These are phyloP conservation scores for Tachina grossa DNA, from an alignment of 2,888 invertebrate species.

Conservation along the genomic window DNA sequence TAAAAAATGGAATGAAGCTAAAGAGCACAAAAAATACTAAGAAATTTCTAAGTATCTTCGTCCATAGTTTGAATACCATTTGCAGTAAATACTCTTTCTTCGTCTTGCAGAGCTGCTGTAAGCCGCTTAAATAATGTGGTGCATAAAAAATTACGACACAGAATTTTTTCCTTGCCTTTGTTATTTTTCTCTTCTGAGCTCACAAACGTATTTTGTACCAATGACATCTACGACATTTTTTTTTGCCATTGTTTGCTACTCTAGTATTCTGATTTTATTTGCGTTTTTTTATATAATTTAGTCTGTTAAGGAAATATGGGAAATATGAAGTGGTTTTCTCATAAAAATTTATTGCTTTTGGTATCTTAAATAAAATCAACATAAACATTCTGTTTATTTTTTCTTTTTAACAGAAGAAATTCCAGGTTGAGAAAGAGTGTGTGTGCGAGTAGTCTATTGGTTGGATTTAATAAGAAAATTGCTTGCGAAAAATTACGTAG, in stretches of 20 bases:
- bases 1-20: slow-evolving; percentile 45
- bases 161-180: slow-evolving; percentile 27
- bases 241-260: slow-evolving; percentile 12
- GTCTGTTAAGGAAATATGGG: slow-evolving; percentile 70
- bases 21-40: slow-evolving; percentile 29
- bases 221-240: slow-evolving; percentile 59
- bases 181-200: slow-evolving; percentile 8
- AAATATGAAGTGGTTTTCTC: slow-evolving; percentile 81
- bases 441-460: not conserved
- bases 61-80: slow-evolving; percentile 66
- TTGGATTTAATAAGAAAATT: slow-evolving; percentile 75
- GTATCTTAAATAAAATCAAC: slow-evolving; percentile 60
- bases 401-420: not conserved
- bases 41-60: slow-evolving; percentile 55
- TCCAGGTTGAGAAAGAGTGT: slow-evolving; percentile 14
- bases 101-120: slow-evolving; percentile 54
- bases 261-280: slow-evolving; percentile 33
- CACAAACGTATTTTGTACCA: slow-evolving; percentile 64
- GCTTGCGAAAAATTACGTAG: slow-evolving; percentile 75
- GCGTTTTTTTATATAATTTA: slow-evolving; percentile 58
- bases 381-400: slow-evolving; percentile 25
- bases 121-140: slow-evolving; percentile 64
- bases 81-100: slow-evolving; percentile 46
- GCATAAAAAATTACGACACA: slow-evolving; percentile 66
- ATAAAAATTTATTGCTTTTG: slow-evolving; percentile 81